Percentiles rank a stretch among this genome's conserved stretches.
phyloP scores from a whole-genome alignment of 2,113 vertebrate genomes.

The Patagioenas fasciata region DNA sequence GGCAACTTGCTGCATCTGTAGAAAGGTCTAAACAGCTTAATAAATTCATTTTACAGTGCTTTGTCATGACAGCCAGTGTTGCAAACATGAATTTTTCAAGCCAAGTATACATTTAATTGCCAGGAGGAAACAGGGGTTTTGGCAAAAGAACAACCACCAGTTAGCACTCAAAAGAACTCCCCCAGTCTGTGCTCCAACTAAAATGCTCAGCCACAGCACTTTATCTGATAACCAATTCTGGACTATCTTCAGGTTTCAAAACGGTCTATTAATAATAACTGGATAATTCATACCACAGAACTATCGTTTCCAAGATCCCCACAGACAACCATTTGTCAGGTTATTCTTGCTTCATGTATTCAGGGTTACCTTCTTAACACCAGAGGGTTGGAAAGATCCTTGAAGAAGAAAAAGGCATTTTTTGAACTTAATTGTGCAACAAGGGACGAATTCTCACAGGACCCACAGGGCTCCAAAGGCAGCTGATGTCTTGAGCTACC shows the following conservation, averaged over 20 bases:
- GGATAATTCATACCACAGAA: background rate
- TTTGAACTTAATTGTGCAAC: background rate
- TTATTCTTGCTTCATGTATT: background rate
- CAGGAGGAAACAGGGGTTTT: background rate
- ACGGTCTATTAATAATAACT: background rate
- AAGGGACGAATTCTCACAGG: background rate
- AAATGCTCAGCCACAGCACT: background rate
- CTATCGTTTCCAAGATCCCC: background rate
- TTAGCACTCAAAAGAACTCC: background rate
- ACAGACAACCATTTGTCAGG: background rate
- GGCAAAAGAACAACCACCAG: background rate
- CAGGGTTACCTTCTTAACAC: background rate
- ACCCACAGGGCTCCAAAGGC: background rate
- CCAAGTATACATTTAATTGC: rapidly evolving
- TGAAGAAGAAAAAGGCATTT: background rate
- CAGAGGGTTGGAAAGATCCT: background rate
- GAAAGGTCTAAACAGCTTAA: background rate
- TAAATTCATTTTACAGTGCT: background rate
- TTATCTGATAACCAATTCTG: background rate
- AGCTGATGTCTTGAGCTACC: background rate
- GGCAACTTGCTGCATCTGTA: background rate
- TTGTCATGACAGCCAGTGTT: background rate
- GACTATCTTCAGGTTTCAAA: background rate
- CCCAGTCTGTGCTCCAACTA: background rate
- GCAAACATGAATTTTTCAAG: background rate